Evolutionary conservation across 1,140 invertebrate species (phyloP), one percentile per base, ranked within the genome.

Genomic region (Calosoma granatense): DNA sequence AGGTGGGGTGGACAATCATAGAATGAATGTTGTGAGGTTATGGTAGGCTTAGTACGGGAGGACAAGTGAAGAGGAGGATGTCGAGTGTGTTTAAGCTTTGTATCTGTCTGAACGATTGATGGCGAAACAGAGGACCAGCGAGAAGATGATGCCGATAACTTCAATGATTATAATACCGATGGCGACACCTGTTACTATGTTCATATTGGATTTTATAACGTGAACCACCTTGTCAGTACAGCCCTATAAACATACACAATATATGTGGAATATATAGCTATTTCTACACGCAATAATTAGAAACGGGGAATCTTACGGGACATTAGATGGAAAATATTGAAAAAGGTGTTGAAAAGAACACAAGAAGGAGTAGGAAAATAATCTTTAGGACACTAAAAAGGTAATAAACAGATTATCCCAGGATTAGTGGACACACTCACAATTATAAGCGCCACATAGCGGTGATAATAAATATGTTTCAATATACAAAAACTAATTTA

Each of bases 71-170:
- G n/a, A n/a, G n/a, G n/a, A n/a, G n/a, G n/a, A n/a, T n/a, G n/a
- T n/a, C n/a, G n/a, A n/a, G n/a, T n/a, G n/a, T n/a, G 69, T 68
- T 80, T 83, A 87, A 74, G 81, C 82, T 72, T 87, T 87, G 70
- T 85, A 85, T 64, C 81, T 76, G 61, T 84, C 78, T 14, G 78
- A 74, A 57, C 78, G 76, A 60, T 80, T 79, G 59, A 89, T 82
- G 21, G 86, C 83, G 70, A 86, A 90, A 67, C 87, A 89, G 17
- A 92, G 74, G 60, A 88, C 79, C 65, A 91, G 74, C 1, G 88
- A 84, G 64, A 90, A 88, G 51, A 88, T 81, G 62, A 92, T 76
- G 26, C 87, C 87, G 21, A 92, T 66, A 47, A 90, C 70, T 74
- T 92, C 82, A 58, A 86, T 60, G 14, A 82, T 72, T 26, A 85